Base-by-base conservation (phyloP, 2,888 invertebrate genomes). In the Hydropsyche betteni region DNA sequence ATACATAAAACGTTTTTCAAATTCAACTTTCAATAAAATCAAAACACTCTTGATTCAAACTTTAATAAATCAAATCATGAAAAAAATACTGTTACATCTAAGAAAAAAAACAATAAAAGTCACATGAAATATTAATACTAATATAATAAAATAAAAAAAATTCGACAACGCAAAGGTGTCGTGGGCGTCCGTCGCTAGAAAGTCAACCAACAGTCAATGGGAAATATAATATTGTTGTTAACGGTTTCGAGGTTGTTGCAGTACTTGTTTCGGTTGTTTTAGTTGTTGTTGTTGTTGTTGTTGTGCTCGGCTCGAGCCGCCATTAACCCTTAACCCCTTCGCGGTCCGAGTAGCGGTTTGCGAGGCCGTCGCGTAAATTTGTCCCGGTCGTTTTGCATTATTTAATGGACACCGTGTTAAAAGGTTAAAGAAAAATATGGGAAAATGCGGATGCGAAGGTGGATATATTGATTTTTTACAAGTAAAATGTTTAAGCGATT, bases 291-390 rank as follows among this genome's bases (percentile, higher is more conserved):
- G 55, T 55, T 55, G 55, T 55, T 55, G 64, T 64, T 64, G 64
- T 64, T 34, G 64, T 24, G 64, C 10, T 64, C 64, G 64, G 33
- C 36, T 55, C 55, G 7, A 36, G 64, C 64, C 64, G 64, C 64
- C 34, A 64, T 64, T 64, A 64, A 64, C 64, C 64, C 64, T 64
- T 64, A 64, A 64, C 64, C 64, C 61, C 64, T 44, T 44, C 10
- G 44, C 64, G 64, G 34, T 10, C 44, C 64, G 64, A 64, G 33
- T 64, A 64, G 64, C 64, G 64, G 64, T 64, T 64, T 64, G 64
- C 36, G 64, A 6, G 36, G 34, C n/a, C 55, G 55, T 36, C 64
- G 61, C 53, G 24, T 24, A 24, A 24, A 24, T 16, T 58, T 58
- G 58, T 44, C 58, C 24, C 4, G 5, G 58, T 24, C 24, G 58